Percentiles rank a stretch among this genome's conserved stretches.
Conservation (phyloP, 1,140 invertebrate genomes). For the Ctenoplectra terminalis region DNA sequence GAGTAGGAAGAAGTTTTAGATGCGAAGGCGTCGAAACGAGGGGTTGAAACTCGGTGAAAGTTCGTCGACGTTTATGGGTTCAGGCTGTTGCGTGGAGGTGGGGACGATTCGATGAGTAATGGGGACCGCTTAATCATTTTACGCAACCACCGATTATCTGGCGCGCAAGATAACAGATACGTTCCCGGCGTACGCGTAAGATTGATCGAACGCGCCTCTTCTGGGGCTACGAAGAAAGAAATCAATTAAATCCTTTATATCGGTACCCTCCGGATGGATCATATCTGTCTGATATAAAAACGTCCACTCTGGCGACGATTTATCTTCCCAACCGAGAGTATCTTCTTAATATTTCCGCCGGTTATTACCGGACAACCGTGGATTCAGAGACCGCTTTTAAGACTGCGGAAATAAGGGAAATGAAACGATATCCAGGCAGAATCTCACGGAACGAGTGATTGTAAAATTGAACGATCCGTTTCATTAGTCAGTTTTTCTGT, state of each 20-base stretch:
- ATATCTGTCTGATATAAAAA: constrained; percentile 35
- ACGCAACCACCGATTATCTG: constrained; percentile 51
- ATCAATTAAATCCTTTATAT: constrained; percentile 48
- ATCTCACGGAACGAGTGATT: not conserved
- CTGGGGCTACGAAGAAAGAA: constrained; percentile 13
- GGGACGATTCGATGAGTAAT: constrained; percentile 45
- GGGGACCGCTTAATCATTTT: constrained; percentile 40
- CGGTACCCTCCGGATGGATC: not conserved
- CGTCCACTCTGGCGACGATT: constrained; percentile 33
- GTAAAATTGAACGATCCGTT: not conserved
- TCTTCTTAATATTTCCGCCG: constrained; percentile 45
- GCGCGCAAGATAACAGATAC: constrained; percentile 37
- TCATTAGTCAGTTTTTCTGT: no score
- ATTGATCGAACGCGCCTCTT: constrained; percentile 14
- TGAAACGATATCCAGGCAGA: not conserved
- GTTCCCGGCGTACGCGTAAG: constrained; percentile 4
- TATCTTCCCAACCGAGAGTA: constrained; percentile 24
- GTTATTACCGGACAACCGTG: constrained; percentile 6
- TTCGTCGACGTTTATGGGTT: constrained; percentile 29
- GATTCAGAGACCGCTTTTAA: not conserved
- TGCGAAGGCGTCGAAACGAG: not conserved
- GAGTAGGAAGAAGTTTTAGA: not conserved
- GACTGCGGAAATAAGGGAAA: not conserved
- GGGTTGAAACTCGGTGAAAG: constrained; percentile 44
- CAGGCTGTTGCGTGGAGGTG: not conserved